phyloP scores from a whole-genome alignment of 2,797 vertebrate genomes.

The Acipenser oxyrinchus region DNA sequence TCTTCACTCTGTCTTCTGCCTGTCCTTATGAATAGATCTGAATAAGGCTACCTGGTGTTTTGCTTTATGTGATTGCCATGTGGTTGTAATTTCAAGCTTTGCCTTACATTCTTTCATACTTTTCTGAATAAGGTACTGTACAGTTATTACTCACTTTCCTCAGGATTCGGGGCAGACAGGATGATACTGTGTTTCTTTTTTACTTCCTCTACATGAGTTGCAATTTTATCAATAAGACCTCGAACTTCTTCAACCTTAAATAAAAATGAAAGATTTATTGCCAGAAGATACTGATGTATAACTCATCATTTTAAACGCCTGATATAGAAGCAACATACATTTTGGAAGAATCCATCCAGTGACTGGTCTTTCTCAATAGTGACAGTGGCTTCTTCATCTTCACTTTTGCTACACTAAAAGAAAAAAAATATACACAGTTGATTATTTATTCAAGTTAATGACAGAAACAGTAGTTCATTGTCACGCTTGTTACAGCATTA shows the following conservation, averaged over 20 bases:
- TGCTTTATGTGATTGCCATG: too few relatives aligned
- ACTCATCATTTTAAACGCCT: background rate
- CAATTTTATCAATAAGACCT: constrained; percentile 69
- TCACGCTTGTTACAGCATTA: too few relatives aligned
- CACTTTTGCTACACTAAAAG: constrained; percentile 45
- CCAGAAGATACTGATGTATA: background rate
- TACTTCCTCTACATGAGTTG: constrained; percentile 77
- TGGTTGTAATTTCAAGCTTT: too few relatives aligned
- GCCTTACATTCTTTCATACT: background rate
- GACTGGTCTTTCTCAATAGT: constrained; percentile 51
- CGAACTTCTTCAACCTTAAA: constrained; percentile 83
- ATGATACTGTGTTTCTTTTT: constrained; percentile 88
- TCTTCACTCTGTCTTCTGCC: too few relatives aligned
- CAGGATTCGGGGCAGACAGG: constrained; percentile 83
- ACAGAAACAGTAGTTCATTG: too few relatives aligned
- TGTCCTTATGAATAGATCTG: too few relatives aligned
- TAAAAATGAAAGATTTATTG: background rate
- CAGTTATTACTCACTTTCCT: constrained; percentile 70
- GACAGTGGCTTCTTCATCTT: constrained; percentile 56
- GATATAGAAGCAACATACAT: constrained; percentile 45
- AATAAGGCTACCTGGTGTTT: too few relatives aligned
- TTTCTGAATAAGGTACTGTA: background rate
- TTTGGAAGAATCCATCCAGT: constrained; percentile 76
- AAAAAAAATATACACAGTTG: background rate
- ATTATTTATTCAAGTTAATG: background rate